Evolutionary conservation across 2,113 vertebrate species (phyloP).

Genomic region (Paracanthobrama guichenoti): DNA sequence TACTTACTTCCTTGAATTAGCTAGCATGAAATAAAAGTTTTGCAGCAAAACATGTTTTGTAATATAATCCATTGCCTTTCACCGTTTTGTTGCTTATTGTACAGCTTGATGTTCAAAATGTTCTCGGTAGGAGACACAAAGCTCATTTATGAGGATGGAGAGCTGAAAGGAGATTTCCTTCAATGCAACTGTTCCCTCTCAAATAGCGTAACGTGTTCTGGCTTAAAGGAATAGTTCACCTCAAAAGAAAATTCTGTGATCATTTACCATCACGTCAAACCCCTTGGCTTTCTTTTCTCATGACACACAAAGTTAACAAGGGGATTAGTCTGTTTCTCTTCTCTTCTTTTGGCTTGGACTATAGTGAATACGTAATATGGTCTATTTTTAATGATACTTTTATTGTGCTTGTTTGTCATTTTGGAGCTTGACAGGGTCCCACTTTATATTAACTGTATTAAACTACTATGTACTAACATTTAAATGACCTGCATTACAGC

Average conservation of each 20-base stretch:
- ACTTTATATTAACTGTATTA: too few species aligned
- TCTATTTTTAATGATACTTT: too few species aligned
- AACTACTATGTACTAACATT: too few species aligned
- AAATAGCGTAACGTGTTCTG: neutral
- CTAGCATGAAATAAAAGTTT: constrained; percentile 17
- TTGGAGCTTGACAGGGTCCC: too few species aligned
- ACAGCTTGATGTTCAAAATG: constrained; percentile 13
- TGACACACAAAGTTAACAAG: neutral
- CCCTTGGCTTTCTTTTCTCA: neutral
- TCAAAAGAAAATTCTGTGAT: neutral
- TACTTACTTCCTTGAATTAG: constrained; percentile 35
- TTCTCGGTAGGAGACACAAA: neutral
- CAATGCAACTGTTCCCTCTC: neutral
- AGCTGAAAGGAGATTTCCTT: constrained; percentile 9
- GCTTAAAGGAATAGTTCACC: neutral
- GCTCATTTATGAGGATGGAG: constrained; percentile 7
- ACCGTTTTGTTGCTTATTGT: neutral
- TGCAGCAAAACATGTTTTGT: constrained; percentile 18
- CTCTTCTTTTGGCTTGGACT: neutral
- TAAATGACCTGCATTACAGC: too few species aligned
- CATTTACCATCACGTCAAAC: neutral
- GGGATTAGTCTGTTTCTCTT: neutral
- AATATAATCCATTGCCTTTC: constrained; percentile 5
- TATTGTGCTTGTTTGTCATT: too few species aligned
- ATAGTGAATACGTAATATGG: too few species aligned